Conservation (phyloP, 2,797 vertebrate genomes). For the Meriones psammophilus region DNA sequence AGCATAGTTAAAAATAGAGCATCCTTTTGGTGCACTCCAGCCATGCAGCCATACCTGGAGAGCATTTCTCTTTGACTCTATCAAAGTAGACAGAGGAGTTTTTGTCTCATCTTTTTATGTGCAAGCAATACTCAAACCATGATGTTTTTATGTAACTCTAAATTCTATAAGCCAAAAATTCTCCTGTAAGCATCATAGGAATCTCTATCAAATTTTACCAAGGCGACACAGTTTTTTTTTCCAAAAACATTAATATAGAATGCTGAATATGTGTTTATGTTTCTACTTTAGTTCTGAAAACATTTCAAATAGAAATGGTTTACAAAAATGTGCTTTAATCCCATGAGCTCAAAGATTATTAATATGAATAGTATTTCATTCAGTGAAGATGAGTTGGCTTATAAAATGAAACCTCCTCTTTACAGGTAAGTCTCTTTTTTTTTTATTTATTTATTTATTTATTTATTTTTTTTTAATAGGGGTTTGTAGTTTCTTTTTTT, state of each 20-base stretch:
- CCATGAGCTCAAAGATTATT: background rate
- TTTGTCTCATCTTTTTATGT: background rate
- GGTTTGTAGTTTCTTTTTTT: too few relatives aligned
- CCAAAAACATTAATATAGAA: background rate
- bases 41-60: background rate
- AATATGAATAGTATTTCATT: conserved; percentile 47
- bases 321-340: background rate
- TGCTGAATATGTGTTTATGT: background rate
- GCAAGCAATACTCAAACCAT: background rate
- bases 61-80: background rate
- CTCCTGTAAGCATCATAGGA: background rate
- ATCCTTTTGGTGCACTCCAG: conserved; percentile 17
- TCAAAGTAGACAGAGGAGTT: background rate
- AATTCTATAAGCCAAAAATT: background rate
- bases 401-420: background rate
- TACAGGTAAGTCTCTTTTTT: background rate
- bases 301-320: background rate
- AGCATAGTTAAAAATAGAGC: conserved; percentile 66
- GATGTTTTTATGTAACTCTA: conserved; percentile 57
- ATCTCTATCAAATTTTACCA: background rate
- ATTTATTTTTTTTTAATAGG: too few relatives aligned
- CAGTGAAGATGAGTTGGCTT: background rate
- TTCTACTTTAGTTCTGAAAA: conserved; percentile 11
- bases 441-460: too few relatives aligned
- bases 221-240: background rate